Evolutionary conservation across 2,113 vertebrate genomes (phyloP), one percentile per base, ranked within the genome.

Genomic region (Nothobranchius furzeri): DNA sequence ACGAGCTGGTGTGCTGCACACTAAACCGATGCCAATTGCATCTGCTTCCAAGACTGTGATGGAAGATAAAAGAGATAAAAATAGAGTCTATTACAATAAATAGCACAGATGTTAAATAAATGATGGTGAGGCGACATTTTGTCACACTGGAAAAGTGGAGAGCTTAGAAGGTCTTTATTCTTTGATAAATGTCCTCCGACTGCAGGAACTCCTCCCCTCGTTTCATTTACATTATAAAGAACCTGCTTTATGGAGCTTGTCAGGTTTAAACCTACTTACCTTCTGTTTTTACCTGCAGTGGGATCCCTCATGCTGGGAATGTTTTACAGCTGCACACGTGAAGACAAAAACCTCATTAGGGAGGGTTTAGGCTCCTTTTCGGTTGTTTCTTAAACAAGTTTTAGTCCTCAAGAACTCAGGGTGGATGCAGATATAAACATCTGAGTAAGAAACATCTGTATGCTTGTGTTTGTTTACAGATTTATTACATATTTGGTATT

Each of bases 11-110:
- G 25, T 24, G 1, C 60, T 47, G 60, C 43, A 5, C 20, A n/a
- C n/a, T 37, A 49, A 74, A 80, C 14, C 68, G 55, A 71, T 65
- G 63, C 24, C 65, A 76, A 57, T 84, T 75, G 64, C 50, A 20
- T 78, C 63, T 51, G 9, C 17, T 15, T 24, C 25, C 24, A 11
- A 30, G 45, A 54, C 35, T 57, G 42, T 17, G 45, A 52, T 13
- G 6, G 11, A 17, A 35, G 54, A 68, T 43, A 46, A 64, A 49
- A n/a, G 4, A 70, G 67, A 42, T 65, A 1, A 15, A 69, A 35
- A 46, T 35, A 12, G 7, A 59, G 24, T 24, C 9, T 55, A 69
- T 60, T 52, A 36, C 43, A 30, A 66, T 43, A 63, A 57, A 36
- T 6, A 70, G 20, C 17, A 60, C 35, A 5, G 25, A 49, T 12